phyloP scores from a whole-genome alignment of 2,888 invertebrate genomes.

The Pandemis heparana region DNA sequence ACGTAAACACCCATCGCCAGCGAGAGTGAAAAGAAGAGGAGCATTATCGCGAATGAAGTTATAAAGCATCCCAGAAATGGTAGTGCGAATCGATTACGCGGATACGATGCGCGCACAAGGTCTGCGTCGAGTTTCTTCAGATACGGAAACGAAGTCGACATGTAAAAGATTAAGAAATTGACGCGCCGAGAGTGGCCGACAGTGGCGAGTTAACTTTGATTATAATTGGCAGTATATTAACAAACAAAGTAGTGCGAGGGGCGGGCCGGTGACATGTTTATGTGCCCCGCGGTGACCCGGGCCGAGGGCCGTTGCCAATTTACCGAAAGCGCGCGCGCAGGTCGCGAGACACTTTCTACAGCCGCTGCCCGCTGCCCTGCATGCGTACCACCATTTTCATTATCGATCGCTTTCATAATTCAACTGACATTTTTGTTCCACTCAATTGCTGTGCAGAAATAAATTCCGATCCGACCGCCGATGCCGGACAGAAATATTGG shows the following conservation, averaged over 20 bases:
- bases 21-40: constrained; percentile 43
- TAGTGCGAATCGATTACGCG: constrained; percentile 44
- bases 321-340: constrained; percentile 78
- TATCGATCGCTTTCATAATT: constrained; percentile 84
- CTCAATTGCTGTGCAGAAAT: constrained; percentile 69
- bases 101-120: constrained; percentile 40
- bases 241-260: constrained; percentile 79
- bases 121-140: constrained; percentile 38
- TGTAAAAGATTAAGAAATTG: constrained; percentile 76
- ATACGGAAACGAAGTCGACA: constrained; percentile 63
- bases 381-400: constrained; percentile 79
- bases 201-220: constrained; percentile 75
- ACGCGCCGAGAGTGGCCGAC: constrained; percentile 53
- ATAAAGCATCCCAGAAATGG: constrained; percentile 49
- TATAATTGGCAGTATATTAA: constrained; percentile 80
- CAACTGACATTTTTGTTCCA: constrained; percentile 82
- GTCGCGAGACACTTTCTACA: constrained; percentile 83
- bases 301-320: constrained; percentile 65
- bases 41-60: constrained; percentile 46
- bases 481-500: constrained; percentile 31
- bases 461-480: constrained; percentile 47
- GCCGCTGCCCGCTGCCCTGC: constrained; percentile 54
- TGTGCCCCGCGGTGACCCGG: constrained; percentile 78
- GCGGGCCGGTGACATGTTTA: constrained; percentile 80
- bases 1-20: constrained; percentile 43